Evolutionary conservation across 2,113 vertebrate genomes (phyloP).

Genomic region (Echinops telfairi): DNA sequence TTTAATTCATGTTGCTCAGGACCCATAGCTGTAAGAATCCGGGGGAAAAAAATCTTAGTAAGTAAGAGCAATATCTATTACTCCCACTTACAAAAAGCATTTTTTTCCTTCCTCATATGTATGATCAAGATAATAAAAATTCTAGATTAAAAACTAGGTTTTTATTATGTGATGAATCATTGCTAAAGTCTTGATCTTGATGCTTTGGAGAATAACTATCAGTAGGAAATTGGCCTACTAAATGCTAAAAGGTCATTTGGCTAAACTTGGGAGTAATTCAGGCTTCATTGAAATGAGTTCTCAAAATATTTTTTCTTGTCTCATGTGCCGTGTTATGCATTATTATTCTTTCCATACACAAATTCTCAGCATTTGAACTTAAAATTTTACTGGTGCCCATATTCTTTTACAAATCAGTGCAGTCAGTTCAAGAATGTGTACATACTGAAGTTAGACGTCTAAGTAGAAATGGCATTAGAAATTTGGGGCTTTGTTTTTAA

Average conservation of each 20-base stretch:
- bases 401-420: constrained; percentile 18
- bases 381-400: constrained; percentile 40
- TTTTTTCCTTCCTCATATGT: constrained; percentile 39
- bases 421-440: constrained; percentile 20
- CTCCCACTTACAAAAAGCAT: constrained; percentile 46
- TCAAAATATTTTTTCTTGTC: constrained; percentile 52
- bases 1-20: constrained; percentile 81
- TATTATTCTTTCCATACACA: constrained; percentile 24
- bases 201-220: constrained; percentile 7
- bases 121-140: constrained; percentile 47
- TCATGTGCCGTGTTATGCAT: constrained; percentile 44
- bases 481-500: constrained; percentile 3
- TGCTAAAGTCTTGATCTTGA: not conserved
- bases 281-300: constrained; percentile 35
- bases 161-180: constrained; percentile 37
- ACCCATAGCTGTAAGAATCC: constrained; percentile 65
- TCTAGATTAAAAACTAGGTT: constrained; percentile 28
- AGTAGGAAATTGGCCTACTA: constrained; percentile 14
- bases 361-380: constrained; percentile 26
- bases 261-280: constrained; percentile 15
- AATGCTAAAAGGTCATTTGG: constrained; percentile 21
- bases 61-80: constrained; percentile 62
- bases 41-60: constrained; percentile 52
- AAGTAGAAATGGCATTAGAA: not conserved
- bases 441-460: not conserved